A percentile compares a stretch with the other conserved stretches of the same genome.
Evolutionary conservation across 2,113 vertebrate genomes (phyloP).

Genomic region (Glaucidium brasilianum): DNA sequence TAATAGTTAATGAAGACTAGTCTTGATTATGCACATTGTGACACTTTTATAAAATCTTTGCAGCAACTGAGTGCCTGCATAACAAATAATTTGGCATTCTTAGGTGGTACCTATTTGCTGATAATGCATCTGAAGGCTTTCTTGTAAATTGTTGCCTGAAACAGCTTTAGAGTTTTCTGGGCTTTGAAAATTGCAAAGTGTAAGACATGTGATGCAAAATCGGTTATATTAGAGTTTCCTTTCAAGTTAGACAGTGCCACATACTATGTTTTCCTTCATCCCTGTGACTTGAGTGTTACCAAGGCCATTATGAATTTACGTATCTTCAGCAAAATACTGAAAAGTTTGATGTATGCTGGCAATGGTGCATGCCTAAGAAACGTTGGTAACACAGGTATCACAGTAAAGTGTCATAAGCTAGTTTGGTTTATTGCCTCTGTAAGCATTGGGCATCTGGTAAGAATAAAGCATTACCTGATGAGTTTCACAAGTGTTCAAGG

Average conservation of each 20-base stretch:
- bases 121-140: background rate
- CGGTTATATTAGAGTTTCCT: background rate
- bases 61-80: background rate
- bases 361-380: background rate
- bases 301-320: rapidly evolving
- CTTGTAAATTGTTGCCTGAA: background rate
- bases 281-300: background rate
- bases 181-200: background rate
- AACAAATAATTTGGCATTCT: background rate
- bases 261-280: background rate
- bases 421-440: background rate
- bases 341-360: background rate
- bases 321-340: background rate
- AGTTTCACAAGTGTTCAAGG: background rate
- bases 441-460: background rate
- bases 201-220: background rate
- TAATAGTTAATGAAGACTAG: background rate
- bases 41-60: background rate
- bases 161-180: background rate
- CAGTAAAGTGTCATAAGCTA: rapidly evolving
- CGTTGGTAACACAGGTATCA: background rate
- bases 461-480: background rate
- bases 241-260: background rate
- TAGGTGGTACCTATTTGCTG: background rate
- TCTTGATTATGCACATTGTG: background rate